These are phyloP conservation scores for Tarsius wallacei DNA, from an alignment of 2,797 vertebrate genomes.

Conservation along the genomic window DNA sequence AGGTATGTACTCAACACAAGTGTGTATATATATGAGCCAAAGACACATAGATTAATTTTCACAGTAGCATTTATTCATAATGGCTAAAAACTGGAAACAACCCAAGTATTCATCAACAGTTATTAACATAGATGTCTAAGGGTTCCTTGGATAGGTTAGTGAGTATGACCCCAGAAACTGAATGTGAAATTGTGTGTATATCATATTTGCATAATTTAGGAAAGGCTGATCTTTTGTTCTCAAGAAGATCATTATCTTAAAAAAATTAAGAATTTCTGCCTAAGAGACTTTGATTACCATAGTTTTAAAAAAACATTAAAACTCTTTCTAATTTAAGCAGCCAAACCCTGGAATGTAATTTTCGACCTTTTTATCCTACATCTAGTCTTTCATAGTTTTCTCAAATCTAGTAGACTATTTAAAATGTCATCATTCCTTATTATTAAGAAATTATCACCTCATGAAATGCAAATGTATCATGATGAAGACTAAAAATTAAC, in stretches of 20 bases:
- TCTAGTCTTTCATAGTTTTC: background rate
- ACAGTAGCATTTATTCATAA: background rate
- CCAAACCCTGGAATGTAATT: conserved; percentile 47
- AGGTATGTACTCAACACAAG: conserved; percentile 25
- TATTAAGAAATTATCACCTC: background rate
- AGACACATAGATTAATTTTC: conserved; percentile 49
- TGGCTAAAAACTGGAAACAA: conserved; percentile 19
- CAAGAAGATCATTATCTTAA: conserved; percentile 16
- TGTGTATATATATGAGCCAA: background rate
- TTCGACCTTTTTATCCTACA: conserved; percentile 12
- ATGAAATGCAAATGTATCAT: conserved; percentile 11
- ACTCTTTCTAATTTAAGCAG: background rate
- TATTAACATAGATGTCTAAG: background rate
- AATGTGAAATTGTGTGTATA: conserved; percentile 47
- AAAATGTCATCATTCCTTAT: background rate
- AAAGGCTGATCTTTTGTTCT: background rate
- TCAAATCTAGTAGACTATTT: conserved; percentile 42
- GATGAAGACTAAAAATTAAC: background rate
- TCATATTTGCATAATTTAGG: background rate
- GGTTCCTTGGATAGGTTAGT: background rate
- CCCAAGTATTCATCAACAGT: background rate
- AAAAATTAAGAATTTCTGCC: conserved; percentile 15
- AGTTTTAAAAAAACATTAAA: background rate
- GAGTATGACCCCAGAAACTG: background rate
- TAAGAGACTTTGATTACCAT: background rate